Percentiles rank a stretch among this genome's conserved stretches.
Evolutionary conservation across 1,140 invertebrate genomes (phyloP).

Genomic region (Diorhabda sublineata): DNA sequence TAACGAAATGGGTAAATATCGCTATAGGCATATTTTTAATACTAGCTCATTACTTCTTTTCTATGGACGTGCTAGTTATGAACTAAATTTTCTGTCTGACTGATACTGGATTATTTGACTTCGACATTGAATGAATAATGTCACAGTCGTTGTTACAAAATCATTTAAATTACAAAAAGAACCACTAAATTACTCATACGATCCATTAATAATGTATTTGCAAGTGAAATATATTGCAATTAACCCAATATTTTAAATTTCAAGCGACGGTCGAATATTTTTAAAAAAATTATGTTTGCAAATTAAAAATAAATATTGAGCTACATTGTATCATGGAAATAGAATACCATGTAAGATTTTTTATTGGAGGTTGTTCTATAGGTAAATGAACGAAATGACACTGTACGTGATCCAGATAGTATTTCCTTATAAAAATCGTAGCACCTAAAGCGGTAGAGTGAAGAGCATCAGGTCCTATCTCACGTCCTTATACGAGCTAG

Average conservation of each 20-base stretch:
- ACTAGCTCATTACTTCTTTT: not conserved
- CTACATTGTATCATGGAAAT: not conserved
- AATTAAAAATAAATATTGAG: too few relatives aligned
- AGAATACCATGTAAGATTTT: not conserved
- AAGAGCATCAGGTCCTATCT: not conserved
- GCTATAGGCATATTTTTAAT: conserved; percentile 5
- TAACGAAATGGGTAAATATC: conserved; percentile 6
- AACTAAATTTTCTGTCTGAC: not conserved
- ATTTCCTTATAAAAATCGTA: conserved; percentile 1
- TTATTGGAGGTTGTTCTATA: not conserved
- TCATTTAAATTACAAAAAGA: too few relatives aligned
- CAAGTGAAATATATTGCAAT: too few relatives aligned
- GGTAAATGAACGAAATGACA: not conserved
- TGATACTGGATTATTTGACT: too few relatives aligned
- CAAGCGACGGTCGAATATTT: too few relatives aligned
- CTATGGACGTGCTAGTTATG: not conserved
- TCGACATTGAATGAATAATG: too few relatives aligned
- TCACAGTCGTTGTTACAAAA: too few relatives aligned
- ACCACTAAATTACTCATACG: too few relatives aligned
- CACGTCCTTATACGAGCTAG: not conserved
- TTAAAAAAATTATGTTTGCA: too few relatives aligned
- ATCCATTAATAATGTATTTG: too few relatives aligned
- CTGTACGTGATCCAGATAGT: not conserved
- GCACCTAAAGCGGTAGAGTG: not conserved
- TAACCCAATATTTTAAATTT: too few relatives aligned